Percentiles rank a stretch among this genome's conserved stretches.
These are phyloP conservation scores for Orthosia gothica DNA, from an alignment of 2,888 invertebrate species.

Conservation along the genomic window DNA sequence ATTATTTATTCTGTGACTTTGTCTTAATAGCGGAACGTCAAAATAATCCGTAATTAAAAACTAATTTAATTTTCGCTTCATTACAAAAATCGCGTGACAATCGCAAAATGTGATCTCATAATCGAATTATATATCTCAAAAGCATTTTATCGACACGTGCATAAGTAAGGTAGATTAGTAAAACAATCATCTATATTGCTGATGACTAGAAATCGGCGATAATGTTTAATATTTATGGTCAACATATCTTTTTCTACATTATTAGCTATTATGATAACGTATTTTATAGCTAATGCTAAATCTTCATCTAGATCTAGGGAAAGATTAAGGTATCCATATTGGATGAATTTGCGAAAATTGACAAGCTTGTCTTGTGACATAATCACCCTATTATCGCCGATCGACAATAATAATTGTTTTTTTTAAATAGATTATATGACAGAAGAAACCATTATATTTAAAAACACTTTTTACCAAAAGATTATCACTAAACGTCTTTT, in stretches of 20 bases:
- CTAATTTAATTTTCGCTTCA: conserved; percentile 9
- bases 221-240: conserved; percentile 15
- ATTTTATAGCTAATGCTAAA: conserved; percentile 14
- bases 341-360: conserved; percentile 2
- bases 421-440: not conserved
- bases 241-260: conserved; percentile 16
- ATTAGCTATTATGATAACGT: conserved; percentile 2
- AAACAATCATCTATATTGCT: conserved; percentile 45
- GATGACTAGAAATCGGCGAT: conserved; percentile 59
- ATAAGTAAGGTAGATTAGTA: conserved; percentile 34
- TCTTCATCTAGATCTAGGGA: conserved; percentile 16
- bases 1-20: too few species aligned
- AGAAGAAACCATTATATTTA: not conserved
- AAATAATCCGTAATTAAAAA: conserved; percentile 43
- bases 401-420: conserved; percentile 18
- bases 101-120: conserved; percentile 23
- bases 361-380: not conserved
- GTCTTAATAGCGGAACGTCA: conserved; percentile 4
- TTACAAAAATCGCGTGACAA: conserved; percentile 22
- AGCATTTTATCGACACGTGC: conserved; percentile 46
- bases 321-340: conserved; percentile 11
- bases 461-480: not conserved
- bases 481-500: not conserved
- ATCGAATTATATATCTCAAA: conserved; percentile 31
- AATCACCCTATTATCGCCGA: conserved; percentile 20